These are phyloP conservation scores for Gavialis gangeticus DNA, from an alignment of 2,113 vertebrate genomes.

Conservation along the genomic window DNA sequence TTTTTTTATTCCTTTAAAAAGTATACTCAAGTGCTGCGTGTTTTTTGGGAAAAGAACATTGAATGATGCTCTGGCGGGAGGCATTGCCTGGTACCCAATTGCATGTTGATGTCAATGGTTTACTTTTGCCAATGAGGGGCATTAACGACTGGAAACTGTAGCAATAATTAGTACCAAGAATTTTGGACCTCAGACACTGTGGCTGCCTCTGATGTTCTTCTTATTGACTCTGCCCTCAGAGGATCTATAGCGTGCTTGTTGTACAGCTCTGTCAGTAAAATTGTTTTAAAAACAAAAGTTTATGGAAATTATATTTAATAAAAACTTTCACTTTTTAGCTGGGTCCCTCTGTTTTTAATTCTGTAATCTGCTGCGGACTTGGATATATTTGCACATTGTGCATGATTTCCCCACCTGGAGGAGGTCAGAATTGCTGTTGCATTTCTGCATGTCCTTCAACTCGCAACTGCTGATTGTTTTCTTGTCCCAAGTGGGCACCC, in stretches of 20 bases:
- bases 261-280: constrained; percentile 73
- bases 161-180: constrained; percentile 61
- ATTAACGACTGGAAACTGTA: constrained; percentile 42
- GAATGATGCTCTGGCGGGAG: neutral
- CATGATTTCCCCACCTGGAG: no score
- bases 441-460: neutral
- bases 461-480: neutral
- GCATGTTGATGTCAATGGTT: neutral
- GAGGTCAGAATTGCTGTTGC: no score
- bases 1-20: neutral
- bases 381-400: neutral
- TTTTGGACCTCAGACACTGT: constrained; percentile 72
- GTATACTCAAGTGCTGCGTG: neutral
- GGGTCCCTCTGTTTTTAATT: constrained; percentile 47
- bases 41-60: neutral
- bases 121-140: constrained; percentile 7
- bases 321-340: constrained; percentile 76
- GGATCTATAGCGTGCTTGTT: constrained; percentile 48
- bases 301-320: constrained; percentile 89
- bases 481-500: neutral
- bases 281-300: constrained; percentile 80
- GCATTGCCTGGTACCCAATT: neutral
- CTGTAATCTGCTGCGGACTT: neutral
- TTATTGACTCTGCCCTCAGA: constrained; percentile 24
- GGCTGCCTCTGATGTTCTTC: constrained; percentile 49